Evolutionary conservation across 2,888 invertebrate species (phyloP), one percentile per base, ranked within the genome.

Genomic region (Drosophila seclusa): DNA sequence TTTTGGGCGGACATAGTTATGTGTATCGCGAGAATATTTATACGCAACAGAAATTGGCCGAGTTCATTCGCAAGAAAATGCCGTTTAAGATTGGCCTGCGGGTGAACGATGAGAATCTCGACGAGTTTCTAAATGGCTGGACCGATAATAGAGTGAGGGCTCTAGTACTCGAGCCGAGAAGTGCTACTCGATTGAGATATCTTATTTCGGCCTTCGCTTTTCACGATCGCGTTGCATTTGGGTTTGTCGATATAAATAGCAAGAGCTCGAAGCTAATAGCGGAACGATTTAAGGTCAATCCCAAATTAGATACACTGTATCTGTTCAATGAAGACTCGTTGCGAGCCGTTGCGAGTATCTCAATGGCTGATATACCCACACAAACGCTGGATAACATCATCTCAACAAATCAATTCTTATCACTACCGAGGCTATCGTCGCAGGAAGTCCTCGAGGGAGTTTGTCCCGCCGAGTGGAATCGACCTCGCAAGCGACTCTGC

Each of bases 141-240:
- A 95, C 95, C 72, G 99, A 99, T 93, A 99, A 99, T 93, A 95
- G 96, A 92, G 97, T 99, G 49, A 95, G 98, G 77, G 98, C 97
- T 36, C 94, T 99, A 65, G 96, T 99, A 87, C 97, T 98, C 93
- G 97, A 97, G 90, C 96, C 96, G 72, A 94, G 95, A 69, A 95
- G 94, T 74, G 95, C 95, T 16, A 95, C 97, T 63, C 95, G 98
- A 60, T 94, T 99, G 64, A 94, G 99, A 76, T 99, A 98, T 94
- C 94, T 98, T 77, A 95, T 98, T 75, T 96, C 97, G 74, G 98
- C 98, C 40, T 98, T 96, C 93, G 96, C 96, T 92, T 97, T 97
- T 92, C 95, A 97, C 83, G 96, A 97, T 88, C 94, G 97, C 78
- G 97, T 98, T 50, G 96, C 96, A 53, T 98, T 98, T 94, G 98